Percentiles rank a stretch among this genome's conserved stretches.
Conservation (phyloP, 2,113 vertebrate species). For the Sinocyclocheilus maitianheensis region DNA sequence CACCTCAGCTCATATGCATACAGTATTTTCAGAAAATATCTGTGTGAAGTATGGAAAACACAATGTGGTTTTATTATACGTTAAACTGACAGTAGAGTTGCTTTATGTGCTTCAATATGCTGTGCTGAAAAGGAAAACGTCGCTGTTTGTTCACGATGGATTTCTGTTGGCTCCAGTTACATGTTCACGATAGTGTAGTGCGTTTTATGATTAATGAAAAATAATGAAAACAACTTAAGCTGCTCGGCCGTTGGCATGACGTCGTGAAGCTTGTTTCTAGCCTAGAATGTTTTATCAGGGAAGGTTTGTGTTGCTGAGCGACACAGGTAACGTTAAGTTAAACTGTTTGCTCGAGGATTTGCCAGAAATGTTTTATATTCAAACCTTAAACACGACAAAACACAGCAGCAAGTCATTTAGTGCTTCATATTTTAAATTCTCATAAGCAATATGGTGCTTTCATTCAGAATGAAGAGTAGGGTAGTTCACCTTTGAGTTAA, state of each 20-base stretch:
- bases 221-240: no score
- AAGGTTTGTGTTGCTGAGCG: conserved; percentile 7
- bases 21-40: neutral
- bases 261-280: neutral
- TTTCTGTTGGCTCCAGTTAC: neutral
- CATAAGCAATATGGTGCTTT: neutral
- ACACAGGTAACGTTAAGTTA: neutral
- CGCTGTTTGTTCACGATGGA: neutral
- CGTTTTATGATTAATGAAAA: neutral
- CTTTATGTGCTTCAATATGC: neutral
- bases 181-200: neutral
- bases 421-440: neutral
- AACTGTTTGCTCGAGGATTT: neutral
- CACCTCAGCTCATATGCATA: neutral
- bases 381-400: neutral
- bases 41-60: neutral
- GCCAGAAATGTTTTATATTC: neutral
- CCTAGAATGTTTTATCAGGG: neutral
- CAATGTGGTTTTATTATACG: neutral
- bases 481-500: conserved; percentile 24
- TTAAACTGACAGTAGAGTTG: neutral
- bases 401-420: neutral
- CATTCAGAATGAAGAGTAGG: neutral
- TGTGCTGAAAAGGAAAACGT: neutral
- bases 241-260: neutral